These are phyloP conservation scores for Peucedramus taeniatus DNA, from an alignment of 2,113 vertebrate species.

Conservation along the genomic window DNA sequence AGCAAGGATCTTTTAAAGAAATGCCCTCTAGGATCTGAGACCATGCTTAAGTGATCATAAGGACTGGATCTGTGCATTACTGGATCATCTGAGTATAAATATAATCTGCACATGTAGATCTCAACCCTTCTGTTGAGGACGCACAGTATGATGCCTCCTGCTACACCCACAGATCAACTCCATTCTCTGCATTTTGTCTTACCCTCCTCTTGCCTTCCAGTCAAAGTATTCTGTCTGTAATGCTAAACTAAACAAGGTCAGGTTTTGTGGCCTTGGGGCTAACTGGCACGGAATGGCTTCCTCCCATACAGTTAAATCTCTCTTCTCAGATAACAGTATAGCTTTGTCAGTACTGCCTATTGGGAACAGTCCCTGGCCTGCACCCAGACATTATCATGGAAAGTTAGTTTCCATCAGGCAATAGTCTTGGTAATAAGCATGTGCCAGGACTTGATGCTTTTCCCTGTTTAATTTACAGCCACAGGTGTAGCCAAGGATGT, in stretches of 20 bases:
- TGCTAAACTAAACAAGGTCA: slow-evolving; percentile 29
- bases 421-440: background rate
- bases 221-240: background rate
- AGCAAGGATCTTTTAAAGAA: background rate
- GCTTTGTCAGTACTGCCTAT: slow-evolving; percentile 29
- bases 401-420: background rate
- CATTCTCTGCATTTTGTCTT: background rate
- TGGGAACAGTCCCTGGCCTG: slow-evolving; percentile 37
- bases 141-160: background rate
- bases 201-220: background rate
- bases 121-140: background rate
- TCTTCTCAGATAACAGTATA: slow-evolving; percentile 10
- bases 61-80: background rate
- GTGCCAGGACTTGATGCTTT: background rate
- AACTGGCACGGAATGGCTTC: slow-evolving; percentile 31
- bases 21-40: background rate
- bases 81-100: background rate
- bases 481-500: background rate
- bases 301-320: slow-evolving; percentile 7
- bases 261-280: slow-evolving; percentile 25
- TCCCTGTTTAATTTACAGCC: background rate
- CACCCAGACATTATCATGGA: background rate
- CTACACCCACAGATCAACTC: rapidly evolving
- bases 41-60: background rate
- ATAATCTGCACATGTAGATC: background rate